These are phyloP conservation scores for Sinodicranocentrus sp. DNA, from an alignment of 2,888 invertebrate genomes.

Conservation along the genomic window DNA sequence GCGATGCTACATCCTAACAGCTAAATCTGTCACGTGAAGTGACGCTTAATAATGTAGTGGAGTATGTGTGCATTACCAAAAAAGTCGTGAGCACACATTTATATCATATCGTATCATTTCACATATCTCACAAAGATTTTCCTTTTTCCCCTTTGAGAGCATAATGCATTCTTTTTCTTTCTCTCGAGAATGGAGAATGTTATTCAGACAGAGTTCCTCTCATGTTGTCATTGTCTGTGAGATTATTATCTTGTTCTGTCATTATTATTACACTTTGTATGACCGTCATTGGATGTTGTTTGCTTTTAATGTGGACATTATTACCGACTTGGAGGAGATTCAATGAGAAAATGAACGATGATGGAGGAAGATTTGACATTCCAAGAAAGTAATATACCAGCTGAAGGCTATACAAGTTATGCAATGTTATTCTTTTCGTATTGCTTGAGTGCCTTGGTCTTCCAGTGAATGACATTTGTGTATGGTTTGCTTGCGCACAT, in stretches of 20 bases:
- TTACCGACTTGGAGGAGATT: background rate
- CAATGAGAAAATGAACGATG: slow-evolving; percentile 17
- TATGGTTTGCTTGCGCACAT: too few species aligned
- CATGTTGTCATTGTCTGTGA: slow-evolving; percentile 2
- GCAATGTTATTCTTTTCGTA: too few species aligned
- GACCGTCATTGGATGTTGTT: background rate
- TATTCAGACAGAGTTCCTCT: background rate
- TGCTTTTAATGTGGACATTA: slow-evolving; percentile 11
- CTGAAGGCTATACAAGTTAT: too few species aligned
- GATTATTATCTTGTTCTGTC: slow-evolving; percentile 30
- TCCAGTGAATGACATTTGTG: too few species aligned
- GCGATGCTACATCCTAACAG: slow-evolving; percentile 5
- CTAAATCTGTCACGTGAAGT: slow-evolving; percentile 19
- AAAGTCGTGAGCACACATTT: slow-evolving; percentile 13
- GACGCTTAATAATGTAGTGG: background rate
- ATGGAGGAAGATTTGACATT: slow-evolving; percentile 18
- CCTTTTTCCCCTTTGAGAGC: background rate
- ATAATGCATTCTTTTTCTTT: background rate
- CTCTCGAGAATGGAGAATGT: background rate
- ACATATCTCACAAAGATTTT: background rate
- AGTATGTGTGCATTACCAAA: slow-evolving; percentile 2
- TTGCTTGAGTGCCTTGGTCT: too few species aligned
- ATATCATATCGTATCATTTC: background rate
- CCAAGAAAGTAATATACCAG: slow-evolving; percentile 9
- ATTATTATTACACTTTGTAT: slow-evolving; percentile 27